Evolutionary conservation across 2,113 vertebrate species (phyloP).

Genomic region (Zosterops lateralis): DNA sequence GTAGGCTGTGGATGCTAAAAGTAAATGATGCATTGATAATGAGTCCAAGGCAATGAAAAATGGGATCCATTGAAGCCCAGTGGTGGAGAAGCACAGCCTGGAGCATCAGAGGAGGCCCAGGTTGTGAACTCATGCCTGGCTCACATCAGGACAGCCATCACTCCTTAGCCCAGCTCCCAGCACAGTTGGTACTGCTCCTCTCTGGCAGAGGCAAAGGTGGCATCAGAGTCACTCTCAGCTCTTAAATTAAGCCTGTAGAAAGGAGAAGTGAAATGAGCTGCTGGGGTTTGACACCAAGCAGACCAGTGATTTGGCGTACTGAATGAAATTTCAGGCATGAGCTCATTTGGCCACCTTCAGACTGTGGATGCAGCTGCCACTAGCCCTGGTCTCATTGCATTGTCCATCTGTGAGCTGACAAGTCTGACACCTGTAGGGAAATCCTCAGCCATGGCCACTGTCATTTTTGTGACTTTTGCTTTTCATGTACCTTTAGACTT

Average conservation of each 20-base stretch:
- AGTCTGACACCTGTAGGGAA: neutral
- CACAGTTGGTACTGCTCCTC: neutral
- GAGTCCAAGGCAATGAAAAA: neutral
- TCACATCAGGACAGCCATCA: neutral
- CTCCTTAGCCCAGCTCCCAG: neutral
- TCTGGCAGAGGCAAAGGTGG: neutral
- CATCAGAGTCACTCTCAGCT: neutral
- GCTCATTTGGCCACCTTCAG: neutral
- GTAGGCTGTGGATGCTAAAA: neutral
- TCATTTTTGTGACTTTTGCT: neutral
- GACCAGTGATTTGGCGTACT: neutral
- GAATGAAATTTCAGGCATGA: neutral
- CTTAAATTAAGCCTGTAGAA: neutral
- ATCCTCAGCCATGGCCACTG: neutral
- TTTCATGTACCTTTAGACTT: neutral
- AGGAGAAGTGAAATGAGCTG: neutral
- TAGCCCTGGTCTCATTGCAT: neutral
- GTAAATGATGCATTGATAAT: neutral
- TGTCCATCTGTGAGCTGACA: neutral
- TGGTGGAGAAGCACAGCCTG: neutral
- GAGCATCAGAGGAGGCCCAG: fast-evolving
- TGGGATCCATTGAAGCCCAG: neutral
- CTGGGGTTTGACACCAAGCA: neutral
- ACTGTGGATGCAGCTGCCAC: neutral
- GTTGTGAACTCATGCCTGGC: neutral